Conservation (phyloP, 2,113 vertebrate genomes). For the Sprattus sprattus region DNA sequence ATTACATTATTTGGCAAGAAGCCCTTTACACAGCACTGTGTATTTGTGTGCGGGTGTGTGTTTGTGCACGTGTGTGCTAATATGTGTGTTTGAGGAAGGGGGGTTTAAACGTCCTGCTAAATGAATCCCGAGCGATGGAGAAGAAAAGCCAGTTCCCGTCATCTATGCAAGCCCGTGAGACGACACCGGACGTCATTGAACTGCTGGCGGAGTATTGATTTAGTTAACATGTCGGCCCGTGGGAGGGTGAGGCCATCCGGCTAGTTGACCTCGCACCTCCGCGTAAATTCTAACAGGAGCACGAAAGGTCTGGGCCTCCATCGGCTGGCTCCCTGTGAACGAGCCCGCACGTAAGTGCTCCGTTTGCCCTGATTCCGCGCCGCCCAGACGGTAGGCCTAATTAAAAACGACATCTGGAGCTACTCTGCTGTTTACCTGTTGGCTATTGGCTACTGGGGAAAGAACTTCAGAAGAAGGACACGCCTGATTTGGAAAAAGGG, state of each 20-base stretch:
- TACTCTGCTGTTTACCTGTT: constrained; percentile 12
- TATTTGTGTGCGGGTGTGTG: neutral
- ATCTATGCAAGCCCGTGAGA: neutral
- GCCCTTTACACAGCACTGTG: neutral
- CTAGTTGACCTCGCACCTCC: constrained; percentile 42
- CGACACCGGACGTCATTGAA: constrained; percentile 7
- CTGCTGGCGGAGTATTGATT: constrained; percentile 6
- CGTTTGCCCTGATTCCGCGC: constrained; percentile 1
- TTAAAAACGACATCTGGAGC: constrained; percentile 14
- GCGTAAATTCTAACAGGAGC: constrained; percentile 19
- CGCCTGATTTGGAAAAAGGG: neutral
- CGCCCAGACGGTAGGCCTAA: constrained; percentile 12
- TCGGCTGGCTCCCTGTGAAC: neutral
- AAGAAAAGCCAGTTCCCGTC: neutral
- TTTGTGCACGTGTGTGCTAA: neutral
- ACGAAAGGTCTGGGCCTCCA: neutral
- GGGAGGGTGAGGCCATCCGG: constrained; percentile 16
- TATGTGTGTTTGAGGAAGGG: neutral
- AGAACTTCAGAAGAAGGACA: neutral
- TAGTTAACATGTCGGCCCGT: constrained; percentile 16
- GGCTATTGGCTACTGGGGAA: neutral
- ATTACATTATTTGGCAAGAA: neutral
- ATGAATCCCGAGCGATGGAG: neutral
- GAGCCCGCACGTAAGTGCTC: constrained; percentile 4
- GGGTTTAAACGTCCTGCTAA: neutral